Base-by-base conservation (phyloP, 2,888 invertebrate genomes). In the Margaritifera margaritifera region DNA sequence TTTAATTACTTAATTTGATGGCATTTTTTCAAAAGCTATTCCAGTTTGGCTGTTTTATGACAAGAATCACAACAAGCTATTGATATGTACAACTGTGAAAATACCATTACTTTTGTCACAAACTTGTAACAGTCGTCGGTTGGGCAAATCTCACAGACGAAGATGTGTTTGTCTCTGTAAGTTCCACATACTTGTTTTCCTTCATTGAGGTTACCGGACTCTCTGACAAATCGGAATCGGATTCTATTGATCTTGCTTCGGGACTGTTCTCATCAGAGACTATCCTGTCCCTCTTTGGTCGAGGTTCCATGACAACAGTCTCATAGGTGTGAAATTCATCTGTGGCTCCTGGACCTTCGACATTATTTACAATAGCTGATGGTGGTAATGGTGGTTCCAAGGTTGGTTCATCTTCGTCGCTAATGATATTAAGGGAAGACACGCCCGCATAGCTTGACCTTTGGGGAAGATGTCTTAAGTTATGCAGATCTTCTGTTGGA, bases 211-310 rank as follows among this genome's bases (percentile, higher is more conserved):
- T 42, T 42, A 42, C 42, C 3, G 42, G 15, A 42, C 42, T 42
- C 2, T 42, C 42, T 42, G 42, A 42, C 42, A 42, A 42, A 42
- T 74, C 74, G 4, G 77, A 77, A 51, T 69, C 64, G 3, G 76
- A 76, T 53, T 72, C 72, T 18, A 77, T 77, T 22, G 77, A 77
- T 58, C 74, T 73, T 18, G 77, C 77, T 54, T 73, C 52, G 18
- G 77, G 71, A n/a, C 72, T 72, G 19, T 77, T 74, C 53, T 77
- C 77, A 31, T 24, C 74, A 72, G 11, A 6, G 6, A n/a, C 50
- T 58, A 20, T 56, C 51, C 27, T 20, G 31, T 65, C 53, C 25
- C 62, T 59, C 24, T 58, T 73, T 25, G 68, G 65, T 51, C 53
- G 57, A 11, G 50, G 58, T 24, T 64, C 58, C 22, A 65, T 67